Evolutionary conservation across 2,113 vertebrate genomes (phyloP), one percentile per base, ranked within the genome.

Genomic region (Physeter macrocephalus): DNA sequence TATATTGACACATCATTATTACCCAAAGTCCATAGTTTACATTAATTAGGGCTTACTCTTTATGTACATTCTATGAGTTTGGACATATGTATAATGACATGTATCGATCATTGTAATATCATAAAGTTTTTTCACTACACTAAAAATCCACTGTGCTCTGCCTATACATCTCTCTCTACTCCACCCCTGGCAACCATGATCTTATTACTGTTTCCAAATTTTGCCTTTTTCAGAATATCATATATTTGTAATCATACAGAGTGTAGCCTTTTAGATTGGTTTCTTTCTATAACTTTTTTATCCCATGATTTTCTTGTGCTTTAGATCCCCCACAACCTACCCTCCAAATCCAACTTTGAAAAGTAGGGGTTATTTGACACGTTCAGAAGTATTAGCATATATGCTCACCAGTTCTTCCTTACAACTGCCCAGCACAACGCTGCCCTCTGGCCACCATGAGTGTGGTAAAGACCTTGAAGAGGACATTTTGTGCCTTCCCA

Each of bases 221-320:
- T 61, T 49, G 13, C 49, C 59, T 83, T 69, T 89, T 89, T 64
- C 62, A 54, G 71, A 61, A 69, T 41, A 39, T 49, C 49, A n/a
- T 34, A 59, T 3, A 69, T 34, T 41, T 93, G 61, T 62, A 83
- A 84, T 84, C 52, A 41, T 23, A 34, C 4, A 59, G 13, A 41
- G 12, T 17, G 61, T 41, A 61, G 34, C 21, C 77, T 88, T 78
- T 88, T 75, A 66, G 61, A 72, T 43, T 31, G 13, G 29, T 62
- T 92, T 74, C 29, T 88, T 67, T 83, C 61, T 69, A 46, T 18
- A n/a, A 31, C 1, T 20, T 49, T 52, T 69, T 95, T 69, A 57
- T 78, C 34, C 27, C 43, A 77, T 54, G 2, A 43, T 85, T 96
- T 95, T 85, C 66, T 39, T 85, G 11, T 81, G 25, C 71, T 82